Base-by-base conservation (phyloP, 2,113 vertebrate genomes). In the Colossoma macropomum region DNA sequence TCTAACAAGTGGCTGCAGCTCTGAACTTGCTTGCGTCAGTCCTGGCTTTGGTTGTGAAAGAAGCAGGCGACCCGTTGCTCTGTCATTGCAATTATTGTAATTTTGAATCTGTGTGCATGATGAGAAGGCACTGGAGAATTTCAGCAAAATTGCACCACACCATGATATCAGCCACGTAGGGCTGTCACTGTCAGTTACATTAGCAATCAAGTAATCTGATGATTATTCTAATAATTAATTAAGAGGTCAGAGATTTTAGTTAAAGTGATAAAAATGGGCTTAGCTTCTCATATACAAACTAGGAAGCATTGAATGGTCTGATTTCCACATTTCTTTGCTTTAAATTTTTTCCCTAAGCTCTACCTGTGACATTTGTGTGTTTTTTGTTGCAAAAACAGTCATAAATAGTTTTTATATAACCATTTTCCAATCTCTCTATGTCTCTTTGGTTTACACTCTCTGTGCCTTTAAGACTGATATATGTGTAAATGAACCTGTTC, bases 11-110 rank as follows among this genome's bases (percentile, higher is more conserved):
- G 32, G n/a, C 70, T 74, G 8, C 32, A 54, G n/a, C 63, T 3
- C 52, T 32, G 34, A 11, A 59, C 74, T 70, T 63, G 48, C 32
- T 81, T 34, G 30, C 52, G 52, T 65, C 54, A 75, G 63, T 77
- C 30, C 66, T 34, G 68, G 6, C 28, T 48, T 69, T 19, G 6
- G 54, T 21, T 19, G 69, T 52, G 60, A 69, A 74, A 48, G 71
- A 80, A 70, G 50, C 78, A 21, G 71, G 8, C 28, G 19, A 84
- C 75, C n/a, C n/a, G 32, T 16, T n/a, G 27, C 65, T 27, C 76
- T 80, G 56, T 63, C 63, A 63, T n/a, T 52, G 54, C 50, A 62
- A 71, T 79, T 83, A 38, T 21, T 75, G 21, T 63, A 60, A 79
- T 76, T 79, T 45, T 45, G 28, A 41, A 72, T 45, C 48, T 6